Evolutionary conservation across 2,888 invertebrate genomes (phyloP), one percentile per base, ranked within the genome.

Genomic region (Polydrusus pterygomalis): DNA sequence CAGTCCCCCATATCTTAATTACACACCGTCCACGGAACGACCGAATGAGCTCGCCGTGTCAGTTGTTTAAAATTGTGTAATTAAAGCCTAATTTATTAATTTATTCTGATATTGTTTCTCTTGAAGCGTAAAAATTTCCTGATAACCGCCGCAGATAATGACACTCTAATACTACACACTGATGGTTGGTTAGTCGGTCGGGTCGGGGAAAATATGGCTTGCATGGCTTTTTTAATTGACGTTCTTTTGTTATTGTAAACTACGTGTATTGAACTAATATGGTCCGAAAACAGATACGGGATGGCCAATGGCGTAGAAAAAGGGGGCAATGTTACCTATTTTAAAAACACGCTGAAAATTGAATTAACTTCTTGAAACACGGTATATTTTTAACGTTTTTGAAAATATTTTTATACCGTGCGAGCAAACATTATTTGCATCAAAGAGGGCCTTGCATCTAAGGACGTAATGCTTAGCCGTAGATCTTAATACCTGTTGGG

Each of bases 1-100:
- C 80, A 79, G 76, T 72, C 77, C 78, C 80, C 80, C 81, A 81
- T 81, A 80, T 84, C 85, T 86, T 86, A 86, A 86, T 86, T 85
- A 78, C 65, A 73, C 74, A 30, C 70, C 70, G 40, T 70, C 78
- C 74, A 78, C 40, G 63, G 76, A 73, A 74, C 78, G 76, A 78
- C 40, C 70, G 76, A 73, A 83, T 85, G 84, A 87, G 83, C 84
- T 84, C 86, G 86, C 85, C 85, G 85, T 87, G 86, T 86, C 87
- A 87, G 87, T 87, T 86, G 87, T 86, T 86, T 77, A 83, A 84
- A 83, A 85, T 81, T 80, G 86, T 80, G 86, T 87, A 87, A 87
- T 88, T 87, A 88, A 88, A 87, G 87, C 83, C 83, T 88, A 88
- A 88, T 88, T 88, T 88, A 88, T 88, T 88, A 87, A 88, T 87